Percentiles rank a stretch among this genome's conserved stretches.
Conservation (phyloP, 2,888 invertebrate genomes). For the Stomorhina lunata region DNA sequence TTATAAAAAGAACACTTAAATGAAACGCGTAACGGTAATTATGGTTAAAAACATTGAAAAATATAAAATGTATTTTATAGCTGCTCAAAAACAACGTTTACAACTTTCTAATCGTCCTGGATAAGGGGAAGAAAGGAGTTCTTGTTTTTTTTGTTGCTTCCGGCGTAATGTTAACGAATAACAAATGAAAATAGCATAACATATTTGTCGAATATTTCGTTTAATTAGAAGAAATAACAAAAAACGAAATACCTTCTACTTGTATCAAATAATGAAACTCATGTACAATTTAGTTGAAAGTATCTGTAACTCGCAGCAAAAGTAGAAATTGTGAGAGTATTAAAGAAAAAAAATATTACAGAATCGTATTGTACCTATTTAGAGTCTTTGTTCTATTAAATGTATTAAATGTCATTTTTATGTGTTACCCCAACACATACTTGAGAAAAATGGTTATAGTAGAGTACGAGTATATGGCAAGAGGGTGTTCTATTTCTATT, state of each 20-base stretch:
- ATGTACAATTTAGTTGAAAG: neutral
- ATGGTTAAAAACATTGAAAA: slow-evolving; percentile 26
- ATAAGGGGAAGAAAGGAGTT: neutral
- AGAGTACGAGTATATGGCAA: neutral
- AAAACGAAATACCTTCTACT: slow-evolving; percentile 15
- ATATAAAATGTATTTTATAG: slow-evolving; percentile 37
- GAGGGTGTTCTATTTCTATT: too few relatives aligned
- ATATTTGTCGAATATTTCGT: slow-evolving; percentile 43
- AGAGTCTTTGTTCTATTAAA: neutral
- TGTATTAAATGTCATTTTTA: slow-evolving; percentile 53
- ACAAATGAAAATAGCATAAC: neutral
- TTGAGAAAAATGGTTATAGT: neutral
- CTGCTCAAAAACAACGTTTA: neutral
- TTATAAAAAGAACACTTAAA: slow-evolving; percentile 41
- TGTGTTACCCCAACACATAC: slow-evolving; percentile 8
- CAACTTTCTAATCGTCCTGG: too few relatives aligned
- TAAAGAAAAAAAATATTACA: slow-evolving; percentile 33
- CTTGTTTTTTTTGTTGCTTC: slow-evolving; percentile 1
- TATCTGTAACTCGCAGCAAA: slow-evolving; percentile 8
- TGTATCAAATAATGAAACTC: slow-evolving; percentile 45
- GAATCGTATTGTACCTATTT: neutral
- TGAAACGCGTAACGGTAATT: slow-evolving; percentile 56
- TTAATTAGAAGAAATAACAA: slow-evolving; percentile 53
- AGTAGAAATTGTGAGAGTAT: slow-evolving; percentile 16
- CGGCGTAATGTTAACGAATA: slow-evolving; percentile 24